Conservation (phyloP, 2,113 vertebrate species). For the Ageneiosus marmoratus region DNA sequence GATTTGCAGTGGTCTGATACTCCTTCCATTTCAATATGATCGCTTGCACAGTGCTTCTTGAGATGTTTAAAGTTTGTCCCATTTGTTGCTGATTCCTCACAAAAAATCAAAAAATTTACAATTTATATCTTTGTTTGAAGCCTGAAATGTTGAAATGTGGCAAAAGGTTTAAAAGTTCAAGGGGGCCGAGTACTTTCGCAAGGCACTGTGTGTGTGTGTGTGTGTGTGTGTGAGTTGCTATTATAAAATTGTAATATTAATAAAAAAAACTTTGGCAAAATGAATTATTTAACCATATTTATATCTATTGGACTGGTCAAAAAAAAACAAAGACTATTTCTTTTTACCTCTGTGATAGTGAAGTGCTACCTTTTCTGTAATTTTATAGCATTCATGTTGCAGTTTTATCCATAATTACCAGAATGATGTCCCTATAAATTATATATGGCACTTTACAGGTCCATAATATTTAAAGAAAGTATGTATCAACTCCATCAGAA, state of each 20-base stretch:
- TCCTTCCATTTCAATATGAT: no score
- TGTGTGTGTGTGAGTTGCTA: background rate
- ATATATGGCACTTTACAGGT: background rate
- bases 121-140: no score
- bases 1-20: no score
- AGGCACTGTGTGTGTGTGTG: no score
- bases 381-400: background rate
- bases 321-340: background rate
- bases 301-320: background rate
- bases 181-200: no score
- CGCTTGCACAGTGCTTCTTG: no score
- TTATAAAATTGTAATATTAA: background rate
- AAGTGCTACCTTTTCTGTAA: background rate
- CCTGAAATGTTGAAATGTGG: no score
- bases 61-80: no score
- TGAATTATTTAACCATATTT: background rate
- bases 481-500: constrained; percentile 38
- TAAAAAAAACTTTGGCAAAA: background rate
- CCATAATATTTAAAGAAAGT: constrained; percentile 12
- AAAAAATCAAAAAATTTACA: no score
- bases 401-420: background rate
- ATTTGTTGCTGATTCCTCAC: no score
- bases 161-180: no score
- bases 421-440: background rate
- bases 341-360: background rate